Conservation (phyloP, 1,140 invertebrate species). For the Drosophila ohnishii region DNA sequence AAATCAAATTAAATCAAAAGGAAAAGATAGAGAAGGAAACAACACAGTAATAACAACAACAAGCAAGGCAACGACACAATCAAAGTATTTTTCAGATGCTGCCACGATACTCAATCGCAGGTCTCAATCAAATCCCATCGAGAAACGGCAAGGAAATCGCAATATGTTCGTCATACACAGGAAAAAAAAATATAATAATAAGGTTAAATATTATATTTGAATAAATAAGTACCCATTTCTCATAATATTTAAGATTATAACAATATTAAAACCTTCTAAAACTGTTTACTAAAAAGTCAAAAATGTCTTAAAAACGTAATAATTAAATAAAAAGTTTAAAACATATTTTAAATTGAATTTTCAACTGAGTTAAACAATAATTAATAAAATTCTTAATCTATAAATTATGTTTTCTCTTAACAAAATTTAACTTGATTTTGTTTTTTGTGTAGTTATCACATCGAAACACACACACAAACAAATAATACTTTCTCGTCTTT, state of each 20-base stretch:
- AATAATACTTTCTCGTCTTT: constrained; percentile 9
- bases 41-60: constrained; percentile 1
- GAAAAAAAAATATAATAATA: too few relatives aligned
- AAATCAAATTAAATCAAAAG: constrained; percentile 19
- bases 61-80: constrained; percentile 8
- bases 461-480: neutral
- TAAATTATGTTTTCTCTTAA: neutral
- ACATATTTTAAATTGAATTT: neutral
- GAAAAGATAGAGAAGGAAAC: neutral
- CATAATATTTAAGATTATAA: too few relatives aligned
- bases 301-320: neutral
- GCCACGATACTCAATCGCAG: constrained; percentile 19
- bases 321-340: neutral
- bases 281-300: neutral
- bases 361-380: too few relatives aligned
- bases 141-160: constrained; percentile 5
- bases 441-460: constrained; percentile 9
- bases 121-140: constrained; percentile 15
- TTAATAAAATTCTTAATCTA: too few relatives aligned
- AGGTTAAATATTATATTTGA: neutral
- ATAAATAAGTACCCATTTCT: neutral
- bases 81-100: constrained; percentile 27
- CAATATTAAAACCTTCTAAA: neutral
- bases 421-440: neutral
- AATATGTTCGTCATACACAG: constrained; percentile 26